phyloP scores from a whole-genome alignment of 2,113 vertebrate species.

The Tragelaphus strepsiceros region DNA sequence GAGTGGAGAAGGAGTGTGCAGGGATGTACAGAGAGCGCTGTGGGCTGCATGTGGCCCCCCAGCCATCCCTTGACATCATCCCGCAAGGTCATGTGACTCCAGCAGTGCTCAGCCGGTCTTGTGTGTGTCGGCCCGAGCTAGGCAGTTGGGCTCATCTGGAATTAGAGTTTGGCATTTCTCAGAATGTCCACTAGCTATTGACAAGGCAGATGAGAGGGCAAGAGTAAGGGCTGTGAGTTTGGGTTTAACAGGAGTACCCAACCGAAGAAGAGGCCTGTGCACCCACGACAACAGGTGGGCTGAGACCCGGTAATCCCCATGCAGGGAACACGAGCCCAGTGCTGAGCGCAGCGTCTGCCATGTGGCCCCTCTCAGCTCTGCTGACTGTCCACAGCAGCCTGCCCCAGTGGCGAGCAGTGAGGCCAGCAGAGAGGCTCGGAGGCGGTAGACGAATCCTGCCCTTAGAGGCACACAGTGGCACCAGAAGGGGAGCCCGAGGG shows the following conservation, averaged over 20 bases:
- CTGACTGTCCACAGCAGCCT: neutral
- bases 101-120: neutral
- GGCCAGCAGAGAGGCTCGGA: neutral
- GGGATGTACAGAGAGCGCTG: neutral
- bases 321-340: too few relatives aligned
- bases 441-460: neutral
- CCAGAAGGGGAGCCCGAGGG: accelerated
- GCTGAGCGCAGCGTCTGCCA: neutral
- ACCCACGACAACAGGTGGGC: neutral
- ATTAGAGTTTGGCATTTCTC: neutral
- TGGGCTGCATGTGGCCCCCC: neutral
- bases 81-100: neutral
- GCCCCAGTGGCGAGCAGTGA: neutral
- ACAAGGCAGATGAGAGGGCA: neutral
- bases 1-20: neutral
- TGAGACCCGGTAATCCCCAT: too few relatives aligned
- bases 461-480: neutral
- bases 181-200: neutral
- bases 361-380: neutral
- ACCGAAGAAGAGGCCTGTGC: neutral
- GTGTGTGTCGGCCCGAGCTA: neutral
- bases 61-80: neutral
- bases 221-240: neutral
- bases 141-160: neutral
- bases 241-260: neutral